These are phyloP conservation scores for Cygnus buccinator DNA, from an alignment of 2,113 vertebrate genomes.

Conservation along the genomic window DNA sequence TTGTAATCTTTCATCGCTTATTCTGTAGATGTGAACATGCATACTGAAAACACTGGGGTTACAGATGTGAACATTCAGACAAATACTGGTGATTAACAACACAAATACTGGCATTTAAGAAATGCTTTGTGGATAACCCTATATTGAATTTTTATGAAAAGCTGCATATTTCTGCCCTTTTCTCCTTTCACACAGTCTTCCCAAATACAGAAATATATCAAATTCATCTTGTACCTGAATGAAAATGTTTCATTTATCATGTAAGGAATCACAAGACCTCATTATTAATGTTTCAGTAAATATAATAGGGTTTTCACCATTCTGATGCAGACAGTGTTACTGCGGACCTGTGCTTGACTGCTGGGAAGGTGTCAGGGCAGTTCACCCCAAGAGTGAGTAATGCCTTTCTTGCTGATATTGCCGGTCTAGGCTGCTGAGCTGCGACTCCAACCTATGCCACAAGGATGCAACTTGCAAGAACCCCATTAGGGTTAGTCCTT, in stretches of 20 bases:
- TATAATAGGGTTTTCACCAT: neutral
- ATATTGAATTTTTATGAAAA: neutral
- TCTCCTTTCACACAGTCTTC: neutral
- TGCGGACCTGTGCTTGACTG: neutral
- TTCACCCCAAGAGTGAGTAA: neutral
- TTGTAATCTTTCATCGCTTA: neutral
- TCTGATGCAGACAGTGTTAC: neutral
- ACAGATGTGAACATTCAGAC: neutral
- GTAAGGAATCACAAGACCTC: neutral
- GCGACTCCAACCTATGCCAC: neutral
- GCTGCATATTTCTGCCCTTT: neutral
- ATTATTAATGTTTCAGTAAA: neutral
- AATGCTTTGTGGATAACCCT: neutral
- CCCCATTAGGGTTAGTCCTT: neutral
- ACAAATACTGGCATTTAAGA: neutral
- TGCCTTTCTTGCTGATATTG: neutral
- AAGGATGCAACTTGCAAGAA: neutral
- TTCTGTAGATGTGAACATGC: rapidly evolving
- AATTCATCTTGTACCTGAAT: neutral
- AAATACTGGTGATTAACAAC: neutral
- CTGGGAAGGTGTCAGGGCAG: neutral
- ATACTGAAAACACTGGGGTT: neutral
- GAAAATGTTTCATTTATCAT: neutral
- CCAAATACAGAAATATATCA: neutral
- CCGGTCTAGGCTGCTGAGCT: neutral